Base-by-base conservation (phyloP, 1,140 invertebrate genomes). In the Eufriesea mexicana region DNA sequence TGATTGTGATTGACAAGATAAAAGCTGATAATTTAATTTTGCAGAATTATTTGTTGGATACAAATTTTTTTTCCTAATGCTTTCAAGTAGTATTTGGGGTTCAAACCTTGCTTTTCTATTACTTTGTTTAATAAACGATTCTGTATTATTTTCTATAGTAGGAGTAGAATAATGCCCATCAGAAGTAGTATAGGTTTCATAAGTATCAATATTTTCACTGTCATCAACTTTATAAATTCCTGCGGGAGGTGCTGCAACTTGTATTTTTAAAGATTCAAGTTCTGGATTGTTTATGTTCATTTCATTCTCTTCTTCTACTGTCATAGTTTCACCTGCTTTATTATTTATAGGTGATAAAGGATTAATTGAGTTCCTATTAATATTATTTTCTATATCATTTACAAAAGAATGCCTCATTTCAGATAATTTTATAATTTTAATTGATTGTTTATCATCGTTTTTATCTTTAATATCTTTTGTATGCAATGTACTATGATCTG, bases 1-100 rank as follows among this genome's bases (percentile, higher is more conserved):
- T 64, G 96, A 95, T 78, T 96, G 96, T 42, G 96, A 95, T 68
- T 96, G 95, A 89, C 96, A 97, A 47, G 95, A 94, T 47, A 97
- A 89, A 10, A 96, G 87, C n/a, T 96, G 93, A 91, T 96, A 96
- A 87, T 95, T 95, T 67, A 91, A 88, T 84, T 92, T 92, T 85
- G 93, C 94, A 35, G 94, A 93, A 28, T 85, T 47, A 88, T 95
- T 94, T 28, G 93, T 92, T 35, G 95, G 94, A 90, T 96, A 95
- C 71, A 94, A 91, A 86, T 95, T 95, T 70, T 95, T 94, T 84
- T 92, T 95, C 18, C 95, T 93, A 84, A 96, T 95, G 83, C 95
- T 95, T 87, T 96, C 95, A 35, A 96, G 91, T 91, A 96, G 91
- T 42, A 94, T 91, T 84, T 96, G 95, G 14, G 96, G 95, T 89